A percentile compares a stretch with the other conserved stretches of the same genome.
Conservation (phyloP, 2,113 vertebrate species). For the Macrotus californicus region DNA sequence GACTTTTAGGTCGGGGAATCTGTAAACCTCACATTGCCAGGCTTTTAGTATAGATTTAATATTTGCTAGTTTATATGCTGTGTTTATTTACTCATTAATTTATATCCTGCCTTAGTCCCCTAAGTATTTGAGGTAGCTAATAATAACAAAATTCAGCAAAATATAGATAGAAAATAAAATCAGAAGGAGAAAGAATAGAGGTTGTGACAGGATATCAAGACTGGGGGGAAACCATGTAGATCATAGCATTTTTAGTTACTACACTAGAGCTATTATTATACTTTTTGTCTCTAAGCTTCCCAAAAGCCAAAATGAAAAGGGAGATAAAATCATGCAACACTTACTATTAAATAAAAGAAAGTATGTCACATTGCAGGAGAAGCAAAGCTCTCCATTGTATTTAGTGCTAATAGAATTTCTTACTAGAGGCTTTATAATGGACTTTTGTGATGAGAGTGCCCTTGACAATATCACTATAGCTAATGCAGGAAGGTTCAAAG, state of each 20-base stretch:
- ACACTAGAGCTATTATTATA: not conserved
- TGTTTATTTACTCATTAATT: not conserved
- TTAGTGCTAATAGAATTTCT: constrained; percentile 1
- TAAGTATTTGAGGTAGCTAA: not conserved
- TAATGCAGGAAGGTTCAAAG: not conserved
- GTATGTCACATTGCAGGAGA: not conserved
- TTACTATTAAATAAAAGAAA: constrained; percentile 6
- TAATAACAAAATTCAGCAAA: not conserved
- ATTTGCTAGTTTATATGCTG: not conserved
- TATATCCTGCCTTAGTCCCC: not conserved
- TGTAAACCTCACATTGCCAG: not conserved
- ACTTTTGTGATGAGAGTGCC: not conserved
- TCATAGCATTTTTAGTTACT: not conserved
- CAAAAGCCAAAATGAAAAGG: not conserved
- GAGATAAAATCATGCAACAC: not conserved
- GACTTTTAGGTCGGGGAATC: not conserved
- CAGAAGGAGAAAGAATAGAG: not conserved
- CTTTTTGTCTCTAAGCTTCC: not conserved
- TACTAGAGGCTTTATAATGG: not conserved
- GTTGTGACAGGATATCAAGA: not conserved
- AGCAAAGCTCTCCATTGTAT: not conserved
- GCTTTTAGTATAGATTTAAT: not conserved
- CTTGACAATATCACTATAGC: not conserved
- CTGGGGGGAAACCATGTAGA: not conserved
- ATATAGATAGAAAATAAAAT: constrained; percentile 8